Evolutionary conservation across 2,113 vertebrate genomes (phyloP), one percentile per base, ranked within the genome.

Genomic region (Prietella phreatophila): DNA sequence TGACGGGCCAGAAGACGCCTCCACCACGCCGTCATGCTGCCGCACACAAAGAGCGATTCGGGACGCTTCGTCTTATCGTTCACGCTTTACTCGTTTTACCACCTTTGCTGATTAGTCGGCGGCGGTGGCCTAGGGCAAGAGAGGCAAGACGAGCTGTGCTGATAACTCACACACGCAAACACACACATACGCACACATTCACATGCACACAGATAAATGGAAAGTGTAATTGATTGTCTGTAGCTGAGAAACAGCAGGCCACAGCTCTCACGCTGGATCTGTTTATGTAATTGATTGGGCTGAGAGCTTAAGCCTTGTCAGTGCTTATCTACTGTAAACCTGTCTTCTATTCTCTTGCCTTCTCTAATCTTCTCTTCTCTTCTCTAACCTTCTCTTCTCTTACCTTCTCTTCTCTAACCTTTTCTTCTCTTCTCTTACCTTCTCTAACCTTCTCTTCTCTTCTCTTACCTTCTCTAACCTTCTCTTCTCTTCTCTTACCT

Each of bases 11-110:
- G 81, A 91, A 92, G 91, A 90, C 92, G 90, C 94, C 94, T 92
- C 93, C 91, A 91, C 91, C 88, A 85, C 87, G 88, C 82, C 79
- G 76, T 88, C 92, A 91, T 13, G n/a, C 92, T 78, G 81, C 89
- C 58, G 89, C 71, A 85, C 91, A 87, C 90, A 92, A 90, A 91
- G 91, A 82, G 80, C 84, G 89, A 95, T 95, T 94, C 65, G 91
- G 85, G 79, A 93, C 87, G 93, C 92, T 78, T 92, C 89, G 47
- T 89, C 90, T 94, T 91, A 94, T 95, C 93, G 85, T 92, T 87
- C 83, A 89, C 33, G 75, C 83, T 85, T 89, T 84, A 81, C 69
- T 63, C 58, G 10, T 83, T 91, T 89, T 91, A 83, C 89, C 65
- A 81, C 58, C 83, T 89, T 84, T 47, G 27, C 69, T 19, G 39